Base-by-base conservation (phyloP, 2,888 invertebrate species). In the Drosophila percnosoma region DNA sequence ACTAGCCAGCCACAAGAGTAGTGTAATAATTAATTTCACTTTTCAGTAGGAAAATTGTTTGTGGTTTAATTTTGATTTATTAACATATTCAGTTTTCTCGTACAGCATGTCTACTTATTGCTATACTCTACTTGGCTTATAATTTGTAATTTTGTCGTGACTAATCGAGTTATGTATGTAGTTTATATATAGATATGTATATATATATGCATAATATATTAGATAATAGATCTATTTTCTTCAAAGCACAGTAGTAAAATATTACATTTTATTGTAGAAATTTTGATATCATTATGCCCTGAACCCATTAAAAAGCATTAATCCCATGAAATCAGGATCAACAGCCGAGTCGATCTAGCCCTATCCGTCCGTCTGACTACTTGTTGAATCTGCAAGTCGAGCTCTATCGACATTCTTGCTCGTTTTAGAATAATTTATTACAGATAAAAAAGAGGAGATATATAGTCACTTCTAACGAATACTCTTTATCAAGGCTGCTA, bases 21-120 rank as follows among this genome's bases (percentile, higher is more conserved):
- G 51, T 21, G 15, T 36, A 36, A 45, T 29, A 59, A 51, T 51
- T 48, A 42, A 52, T 27, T 63, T 60, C 36, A 42, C 36, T 54
- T 27, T n/a, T 55, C 24, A 36, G n/a, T 36, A 27, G 54, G 4
- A 24, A 34, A 53, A 54, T 42, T 27, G 33, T 33, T 15, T 42
- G 13, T 38, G 62, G 34, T 45, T 68, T n/a, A 38, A 4, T 21
- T 27, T 45, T 13, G 48, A 53, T 55, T 24, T 48, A 57, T 27
- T 58, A 4, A 29, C 34, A 15, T 13, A 21, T 45, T 4, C n/a
- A 45, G 4, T 36, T 27, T 10, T 7, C 4, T 4, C 10, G 10
- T 40, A 18, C n/a, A n/a, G 4, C 40, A 11, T 2, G 10, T 4
- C 3, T 21, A 21, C 21, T 45, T 45, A 21, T 21, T 21, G 7